A percentile compares a stretch with the other conserved stretches of the same genome.
Evolutionary conservation across 2,797 vertebrate genomes (phyloP).

Genomic region (Alcedo atthis): DNA sequence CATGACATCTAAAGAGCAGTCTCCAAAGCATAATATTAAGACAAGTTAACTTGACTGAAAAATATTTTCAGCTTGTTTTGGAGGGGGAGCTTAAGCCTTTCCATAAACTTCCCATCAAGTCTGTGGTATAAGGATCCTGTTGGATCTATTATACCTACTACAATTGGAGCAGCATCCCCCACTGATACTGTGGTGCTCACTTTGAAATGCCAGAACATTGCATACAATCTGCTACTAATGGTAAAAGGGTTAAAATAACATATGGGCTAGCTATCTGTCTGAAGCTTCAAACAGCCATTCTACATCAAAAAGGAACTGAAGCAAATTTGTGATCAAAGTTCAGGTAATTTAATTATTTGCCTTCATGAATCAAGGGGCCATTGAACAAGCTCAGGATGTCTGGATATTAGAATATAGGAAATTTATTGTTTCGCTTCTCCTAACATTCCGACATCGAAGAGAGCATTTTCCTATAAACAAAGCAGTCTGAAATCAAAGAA

Average conservation of each 20-base stretch:
- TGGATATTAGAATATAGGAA: conserved; percentile 56
- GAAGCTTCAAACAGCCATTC: conserved; percentile 38
- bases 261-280: not conserved
- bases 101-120: not conserved
- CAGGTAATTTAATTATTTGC: conserved; percentile 73
- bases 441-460: conserved; percentile 58
- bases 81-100: not conserved
- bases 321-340: conserved; percentile 56
- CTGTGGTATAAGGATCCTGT: not conserved
- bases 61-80: not conserved
- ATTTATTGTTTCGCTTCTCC: conserved; percentile 65
- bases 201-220: not conserved
- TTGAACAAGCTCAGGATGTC: conserved; percentile 34
- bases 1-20: not conserved
- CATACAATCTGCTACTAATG: not conserved
- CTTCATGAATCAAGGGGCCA: conserved; percentile 43
- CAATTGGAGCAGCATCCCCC: not conserved
- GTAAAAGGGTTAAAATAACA: conserved; percentile 21
- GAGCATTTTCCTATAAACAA: conserved; percentile 28
- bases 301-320: conserved; percentile 41
- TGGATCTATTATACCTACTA: not conserved
- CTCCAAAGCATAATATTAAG: not conserved
- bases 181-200: not conserved
- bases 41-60: not conserved
- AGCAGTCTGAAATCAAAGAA: conserved; percentile 21